Base-by-base conservation (phyloP, 37 sponge, comb jelly and placozoan species). In the Diacarnus erythraeanus region DNA sequence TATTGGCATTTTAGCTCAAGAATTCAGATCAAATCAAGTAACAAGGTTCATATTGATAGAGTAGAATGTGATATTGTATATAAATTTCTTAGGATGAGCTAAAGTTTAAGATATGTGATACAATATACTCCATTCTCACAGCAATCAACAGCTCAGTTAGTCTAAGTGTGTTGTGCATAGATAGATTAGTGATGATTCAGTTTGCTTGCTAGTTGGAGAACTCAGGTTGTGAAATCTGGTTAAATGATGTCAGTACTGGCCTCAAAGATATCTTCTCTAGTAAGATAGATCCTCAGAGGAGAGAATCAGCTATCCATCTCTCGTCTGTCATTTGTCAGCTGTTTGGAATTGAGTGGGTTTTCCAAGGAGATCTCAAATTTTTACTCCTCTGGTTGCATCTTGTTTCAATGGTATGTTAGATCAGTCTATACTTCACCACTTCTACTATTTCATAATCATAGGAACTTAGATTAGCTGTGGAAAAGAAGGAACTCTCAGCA, bases 211-310 rank as follows among this genome's bases (percentile, higher is more conserved):
- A 47, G 51, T 12, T 47, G 51, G 12, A 47, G 10, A 6, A 47
- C 12, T 47, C 51, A 15, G 12, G 12, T 6, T 47, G 51, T 47
- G 51, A 47, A 47, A 27, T 3, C 2, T 90, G 91, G 91, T 30
- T 91, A 74, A 69, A 44, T 18, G 76, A 83, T 1, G 47, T 86
- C 61, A 80, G 83, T 27, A 29, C 27, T 69, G 92, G 84, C 20
- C 69, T 91, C 23, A 44, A 47, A 22, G 92, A 86, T 57, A 79
- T 91, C 22, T 71, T 91, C 31, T 69, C 51, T n/a, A 91, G 84
- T 60, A 82, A 75, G 59, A 29, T 83, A 41, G 78, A 84, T 36
- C 44, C 74, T 0, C 59, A 29, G 22, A 20, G 81, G 18, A 64
- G 69, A 31, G 37, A 76, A 33, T 25, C 68, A 23, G 84, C 89